phyloP scores from a whole-genome alignment of 2,888 invertebrate genomes.

The Molorchus minor region DNA sequence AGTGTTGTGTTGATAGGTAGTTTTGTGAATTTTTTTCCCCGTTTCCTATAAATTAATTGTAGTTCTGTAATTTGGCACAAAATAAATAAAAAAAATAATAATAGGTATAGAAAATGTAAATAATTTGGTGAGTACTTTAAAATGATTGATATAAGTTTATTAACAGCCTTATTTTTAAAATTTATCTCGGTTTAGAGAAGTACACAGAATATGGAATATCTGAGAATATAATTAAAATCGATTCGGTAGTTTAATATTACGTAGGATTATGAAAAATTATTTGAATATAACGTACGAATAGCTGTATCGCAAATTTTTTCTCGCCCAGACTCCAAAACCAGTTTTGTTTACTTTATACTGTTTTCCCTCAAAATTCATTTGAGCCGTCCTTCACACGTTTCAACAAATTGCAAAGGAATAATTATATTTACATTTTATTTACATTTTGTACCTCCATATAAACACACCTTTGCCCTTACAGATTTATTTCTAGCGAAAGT shows the following conservation, averaged over 20 bases:
- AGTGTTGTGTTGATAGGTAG: too few species aligned
- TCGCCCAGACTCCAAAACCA: not conserved
- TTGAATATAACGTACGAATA: too few species aligned
- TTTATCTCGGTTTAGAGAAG: too few species aligned
- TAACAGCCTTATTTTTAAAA: too few species aligned
- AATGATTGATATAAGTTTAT: too few species aligned
- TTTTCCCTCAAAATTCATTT: not conserved
- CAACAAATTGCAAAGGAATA: slow-evolving; percentile 46
- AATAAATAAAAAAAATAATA: not conserved
- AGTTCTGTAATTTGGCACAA: too few species aligned
- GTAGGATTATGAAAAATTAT: too few species aligned
- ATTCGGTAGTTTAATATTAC: too few species aligned
- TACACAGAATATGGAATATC: too few species aligned
- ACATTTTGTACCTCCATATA: slow-evolving; percentile 41
- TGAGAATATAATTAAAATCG: too few species aligned
- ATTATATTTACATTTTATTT: slow-evolving; percentile 52
- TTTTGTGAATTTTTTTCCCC: too few species aligned
- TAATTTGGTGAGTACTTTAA: not conserved
- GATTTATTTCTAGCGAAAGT: not conserved
- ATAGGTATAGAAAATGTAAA: not conserved
- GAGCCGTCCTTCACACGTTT: slow-evolving; percentile 22
- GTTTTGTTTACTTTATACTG: not conserved
- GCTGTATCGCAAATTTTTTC: not conserved
- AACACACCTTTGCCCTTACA: not conserved
- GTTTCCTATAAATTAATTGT: too few species aligned